Conservation (phyloP, 2,797 vertebrate genomes). For the Pangasius mekongensis region DNA sequence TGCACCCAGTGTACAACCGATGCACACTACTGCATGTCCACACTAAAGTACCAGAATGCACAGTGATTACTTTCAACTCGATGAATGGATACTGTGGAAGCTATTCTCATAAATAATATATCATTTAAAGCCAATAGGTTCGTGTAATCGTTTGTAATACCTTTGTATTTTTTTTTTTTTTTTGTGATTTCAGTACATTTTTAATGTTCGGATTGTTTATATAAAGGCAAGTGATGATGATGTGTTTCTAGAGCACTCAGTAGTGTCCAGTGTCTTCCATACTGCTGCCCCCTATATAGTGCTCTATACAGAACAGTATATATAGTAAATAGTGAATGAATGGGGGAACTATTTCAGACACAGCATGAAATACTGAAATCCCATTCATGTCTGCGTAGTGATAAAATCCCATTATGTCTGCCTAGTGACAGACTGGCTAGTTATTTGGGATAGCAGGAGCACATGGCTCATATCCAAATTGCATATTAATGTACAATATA, state of each 20-base stretch:
- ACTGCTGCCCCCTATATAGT: not conserved
- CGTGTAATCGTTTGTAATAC: not conserved
- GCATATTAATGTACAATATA: not conserved
- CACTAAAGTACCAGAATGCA: not conserved
- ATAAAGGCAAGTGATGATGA: not conserved
- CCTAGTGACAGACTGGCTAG: not conserved
- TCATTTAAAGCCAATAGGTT: not conserved
- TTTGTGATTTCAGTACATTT: not conserved
- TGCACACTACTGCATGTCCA: not conserved
- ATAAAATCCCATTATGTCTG: not conserved
- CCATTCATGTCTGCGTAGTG: not conserved
- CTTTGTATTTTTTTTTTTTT: not conserved
- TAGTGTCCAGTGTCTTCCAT: not conserved
- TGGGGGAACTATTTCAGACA: not conserved
- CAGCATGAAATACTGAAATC: not conserved
- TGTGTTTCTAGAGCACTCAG: not conserved
- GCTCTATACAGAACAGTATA: not conserved
- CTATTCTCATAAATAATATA: not conserved
- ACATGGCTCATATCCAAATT: not conserved
- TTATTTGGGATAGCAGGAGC: not conserved
- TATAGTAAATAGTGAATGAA: not conserved
- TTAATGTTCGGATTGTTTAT: not conserved
- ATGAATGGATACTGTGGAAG: not conserved
- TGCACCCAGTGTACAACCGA: not conserved
- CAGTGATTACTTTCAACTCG: not conserved